Percentiles rank a stretch among this genome's conserved stretches.
phyloP scores from a whole-genome alignment of 2,797 vertebrate genomes.

The Pseudomugil tenellus region DNA sequence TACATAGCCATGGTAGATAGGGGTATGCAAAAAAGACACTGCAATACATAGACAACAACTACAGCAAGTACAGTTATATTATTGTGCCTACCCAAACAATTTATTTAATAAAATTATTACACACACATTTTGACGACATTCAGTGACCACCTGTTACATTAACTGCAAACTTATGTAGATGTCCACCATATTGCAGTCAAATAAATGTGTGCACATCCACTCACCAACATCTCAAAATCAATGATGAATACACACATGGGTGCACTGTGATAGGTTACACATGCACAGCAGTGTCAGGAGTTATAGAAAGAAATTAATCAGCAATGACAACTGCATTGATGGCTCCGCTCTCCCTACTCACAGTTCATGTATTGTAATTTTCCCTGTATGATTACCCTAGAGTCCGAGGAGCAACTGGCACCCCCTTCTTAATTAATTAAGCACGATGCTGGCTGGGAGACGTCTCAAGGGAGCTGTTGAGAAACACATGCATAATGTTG shows the following conservation, averaged over 20 bases:
- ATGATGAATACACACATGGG: constrained; percentile 83
- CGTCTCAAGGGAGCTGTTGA: constrained; percentile 38
- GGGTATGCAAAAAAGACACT: constrained; percentile 10
- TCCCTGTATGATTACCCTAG: constrained; percentile 84
- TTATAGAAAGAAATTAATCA: constrained; percentile 85
- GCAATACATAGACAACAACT: constrained; percentile 12
- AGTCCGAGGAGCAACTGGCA: constrained; percentile 65
- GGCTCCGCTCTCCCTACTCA: constrained; percentile 48
- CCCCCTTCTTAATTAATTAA: constrained; percentile 83
- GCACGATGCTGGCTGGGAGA: constrained; percentile 43
- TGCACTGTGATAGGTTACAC: constrained; percentile 80
- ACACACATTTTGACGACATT: constrained; percentile 2
- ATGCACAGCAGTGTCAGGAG: constrained; percentile 80
- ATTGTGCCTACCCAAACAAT: background rate
- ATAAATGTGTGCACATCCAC: constrained; percentile 28
- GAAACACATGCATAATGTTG: constrained; percentile 16
- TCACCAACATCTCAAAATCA: constrained; percentile 51
- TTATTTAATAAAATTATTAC: constrained; percentile 11
- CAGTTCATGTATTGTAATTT: constrained; percentile 76
- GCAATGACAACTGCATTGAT: constrained; percentile 74
- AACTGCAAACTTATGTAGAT: constrained; percentile 22
- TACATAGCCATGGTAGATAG: background rate
- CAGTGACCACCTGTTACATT: constrained; percentile 18
- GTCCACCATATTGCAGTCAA: background rate
- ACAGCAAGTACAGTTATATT: constrained; percentile 11